phyloP scores from a whole-genome alignment of 2,113 vertebrate genomes.

The Vulpes vulpes region DNA sequence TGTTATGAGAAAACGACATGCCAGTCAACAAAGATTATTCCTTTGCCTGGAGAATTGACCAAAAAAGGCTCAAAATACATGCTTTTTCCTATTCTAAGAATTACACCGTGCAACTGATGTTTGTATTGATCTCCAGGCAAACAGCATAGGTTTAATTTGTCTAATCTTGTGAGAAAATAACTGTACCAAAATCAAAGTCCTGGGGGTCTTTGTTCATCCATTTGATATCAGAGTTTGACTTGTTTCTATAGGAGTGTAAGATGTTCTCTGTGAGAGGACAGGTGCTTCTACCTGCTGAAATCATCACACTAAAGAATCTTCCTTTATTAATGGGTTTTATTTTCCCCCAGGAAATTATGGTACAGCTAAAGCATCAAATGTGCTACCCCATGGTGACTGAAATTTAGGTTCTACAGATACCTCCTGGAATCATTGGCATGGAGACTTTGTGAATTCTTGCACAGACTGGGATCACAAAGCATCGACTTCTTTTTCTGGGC shows the following conservation, averaged over 20 bases:
- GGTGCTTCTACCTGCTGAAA: neutral
- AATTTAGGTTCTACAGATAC: rapidly evolving
- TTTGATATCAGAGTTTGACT: neutral
- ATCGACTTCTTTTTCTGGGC: neutral
- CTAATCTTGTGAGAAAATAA: neutral
- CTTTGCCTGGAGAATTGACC: neutral
- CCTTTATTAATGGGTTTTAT: neutral
- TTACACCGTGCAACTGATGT: neutral
- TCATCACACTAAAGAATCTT: neutral
- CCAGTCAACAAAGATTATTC: neutral
- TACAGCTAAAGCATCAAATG: neutral
- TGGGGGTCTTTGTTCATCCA: neutral
- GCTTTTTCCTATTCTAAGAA: neutral
- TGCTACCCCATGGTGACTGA: neutral
- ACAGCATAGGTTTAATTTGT: neutral
- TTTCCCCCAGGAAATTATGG: neutral
- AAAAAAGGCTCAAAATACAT: neutral
- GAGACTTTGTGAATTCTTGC: neutral
- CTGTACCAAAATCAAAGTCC: neutral
- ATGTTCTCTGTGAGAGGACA: neutral
- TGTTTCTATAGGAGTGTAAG: neutral
- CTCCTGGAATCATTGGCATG: neutral
- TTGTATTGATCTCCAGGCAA: neutral
- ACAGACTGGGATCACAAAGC: neutral
- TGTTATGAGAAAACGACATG: neutral